A percentile compares a stretch with the other conserved stretches of the same genome.
These are phyloP conservation scores for Enteromius anoplus DNA, from an alignment of 2,797 vertebrate species.

Conservation along the genomic window DNA sequence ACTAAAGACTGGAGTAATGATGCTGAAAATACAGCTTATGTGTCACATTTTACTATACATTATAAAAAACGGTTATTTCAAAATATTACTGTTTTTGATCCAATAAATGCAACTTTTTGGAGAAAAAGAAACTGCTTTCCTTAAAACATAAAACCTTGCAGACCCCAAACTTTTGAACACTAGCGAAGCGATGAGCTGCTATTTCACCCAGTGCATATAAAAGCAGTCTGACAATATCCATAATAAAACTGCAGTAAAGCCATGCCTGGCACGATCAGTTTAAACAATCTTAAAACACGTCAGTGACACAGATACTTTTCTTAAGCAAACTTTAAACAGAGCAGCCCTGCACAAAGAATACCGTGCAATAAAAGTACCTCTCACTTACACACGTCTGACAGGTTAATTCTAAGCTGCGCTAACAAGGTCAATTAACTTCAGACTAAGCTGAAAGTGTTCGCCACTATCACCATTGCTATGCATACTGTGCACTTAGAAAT, in stretches of 20 bases:
- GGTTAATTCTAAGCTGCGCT: neutral
- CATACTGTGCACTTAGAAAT: neutral
- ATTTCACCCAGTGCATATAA: neutral
- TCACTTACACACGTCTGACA: neutral
- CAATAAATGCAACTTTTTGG: neutral
- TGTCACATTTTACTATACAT: neutral
- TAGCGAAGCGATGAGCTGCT: neutral
- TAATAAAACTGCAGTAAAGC: conserved; percentile 46
- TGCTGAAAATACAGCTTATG: neutral
- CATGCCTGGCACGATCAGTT: conserved; percentile 45
- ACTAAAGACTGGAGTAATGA: neutral
- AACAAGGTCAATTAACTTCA: conserved; percentile 2
- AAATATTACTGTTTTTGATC: neutral
- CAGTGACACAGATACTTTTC: conserved; percentile 35
- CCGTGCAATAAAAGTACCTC: neutral
- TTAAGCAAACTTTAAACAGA: conserved; percentile 57
- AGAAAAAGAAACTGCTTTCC: no score
- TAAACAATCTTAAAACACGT: conserved; percentile 56
- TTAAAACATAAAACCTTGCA: neutral
- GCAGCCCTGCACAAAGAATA: conserved; percentile 29
- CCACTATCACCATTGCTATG: neutral
- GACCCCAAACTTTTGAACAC: neutral
- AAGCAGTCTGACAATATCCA: conserved; percentile 44
- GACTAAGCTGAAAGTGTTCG: neutral
- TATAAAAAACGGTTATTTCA: neutral